Evolutionary conservation across 2,113 vertebrate species (phyloP), one percentile per base, ranked within the genome.

Genomic region (Rhombomys opimus): DNA sequence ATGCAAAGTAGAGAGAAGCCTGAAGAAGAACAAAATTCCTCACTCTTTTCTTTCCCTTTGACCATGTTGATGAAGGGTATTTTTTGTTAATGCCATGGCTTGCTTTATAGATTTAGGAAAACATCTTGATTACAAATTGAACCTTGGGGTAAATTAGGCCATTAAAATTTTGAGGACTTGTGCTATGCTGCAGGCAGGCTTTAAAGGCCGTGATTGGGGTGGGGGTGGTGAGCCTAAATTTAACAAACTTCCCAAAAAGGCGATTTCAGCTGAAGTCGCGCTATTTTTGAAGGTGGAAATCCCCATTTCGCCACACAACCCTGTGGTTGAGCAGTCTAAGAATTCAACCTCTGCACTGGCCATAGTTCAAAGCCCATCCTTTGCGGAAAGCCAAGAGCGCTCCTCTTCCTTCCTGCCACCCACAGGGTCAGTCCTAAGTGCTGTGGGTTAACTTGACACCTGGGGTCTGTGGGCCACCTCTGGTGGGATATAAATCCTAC

Each of bases 281-380:
- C 98, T 98, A 98, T 98, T 97, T 97, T 97, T 97, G 94, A 96
- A 91, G 85, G 87, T 97, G 98, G 98, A 98, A 98, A 97, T 96
- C 97, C 98, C 98, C 97, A 38, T 89, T 80, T 96, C 22, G 78
- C 96, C 96, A 77, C 96, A 96, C 50, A 91, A 65, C 38, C 93
- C 89, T 52, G 89, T 75, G 97, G 97, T 96, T 25, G 61, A 97
- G 97, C 94, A 75, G 0, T 98, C 98, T 98, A 97, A 98, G 97
- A 98, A 98, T 92, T 96, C 77, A 84, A 22, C 89, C 38, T 86
- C 80, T 67, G 27, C 46, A 81, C 65, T 3, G 20, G 38, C 6
- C 7, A 90, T 5, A 54, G 93, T 91, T 95, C 78, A 63, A 75
- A 65, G 50, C 63, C 13, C 1, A 14, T 85, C 95, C 92, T 91